Conservation (phyloP, 2,113 vertebrate species). For the Sturnira hondurensis region DNA sequence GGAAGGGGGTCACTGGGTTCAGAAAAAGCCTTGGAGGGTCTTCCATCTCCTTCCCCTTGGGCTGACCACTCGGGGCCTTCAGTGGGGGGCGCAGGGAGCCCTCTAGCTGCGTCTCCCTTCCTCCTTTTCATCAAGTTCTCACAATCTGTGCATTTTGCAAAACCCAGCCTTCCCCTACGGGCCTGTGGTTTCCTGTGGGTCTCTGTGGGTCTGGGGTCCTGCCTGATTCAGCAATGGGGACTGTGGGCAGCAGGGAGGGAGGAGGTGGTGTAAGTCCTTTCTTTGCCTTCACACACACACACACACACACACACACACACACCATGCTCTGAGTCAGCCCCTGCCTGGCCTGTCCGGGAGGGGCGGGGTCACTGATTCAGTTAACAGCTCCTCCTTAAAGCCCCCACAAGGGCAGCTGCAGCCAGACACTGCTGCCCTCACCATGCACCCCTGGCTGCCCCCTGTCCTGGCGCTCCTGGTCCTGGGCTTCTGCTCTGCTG, state of each 20-base stretch:
- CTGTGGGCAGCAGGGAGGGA: background rate
- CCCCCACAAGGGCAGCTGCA: background rate
- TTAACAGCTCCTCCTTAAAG: constrained; percentile 50
- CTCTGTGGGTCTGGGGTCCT: constrained; percentile 69
- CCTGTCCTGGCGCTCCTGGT: constrained; percentile 37
- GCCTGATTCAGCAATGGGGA: constrained; percentile 45
- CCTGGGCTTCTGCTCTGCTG: constrained; percentile 4
- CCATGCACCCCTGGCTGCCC: constrained; percentile 55
- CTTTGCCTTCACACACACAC: constrained; percentile 25
- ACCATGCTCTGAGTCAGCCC: constrained; percentile 61
- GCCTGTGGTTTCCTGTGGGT: constrained; percentile 76
- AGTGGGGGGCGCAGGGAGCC: background rate
- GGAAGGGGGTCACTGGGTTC: background rate
- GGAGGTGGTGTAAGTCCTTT: constrained; percentile 60
- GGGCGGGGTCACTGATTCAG: constrained; percentile 61
- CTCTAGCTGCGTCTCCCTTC: background rate
- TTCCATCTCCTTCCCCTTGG: background rate
- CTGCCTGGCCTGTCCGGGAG: background rate
- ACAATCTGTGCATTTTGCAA: constrained; percentile 60
- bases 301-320: background rate
- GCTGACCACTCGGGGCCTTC: background rate
- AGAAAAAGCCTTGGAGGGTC: background rate
- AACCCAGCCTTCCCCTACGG: constrained; percentile 41
- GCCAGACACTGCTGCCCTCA: constrained; percentile 34
- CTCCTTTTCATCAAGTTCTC: constrained; percentile 23